These are phyloP conservation scores for Atethmia centrago DNA, from an alignment of 2,888 invertebrate species.

Conservation along the genomic window DNA sequence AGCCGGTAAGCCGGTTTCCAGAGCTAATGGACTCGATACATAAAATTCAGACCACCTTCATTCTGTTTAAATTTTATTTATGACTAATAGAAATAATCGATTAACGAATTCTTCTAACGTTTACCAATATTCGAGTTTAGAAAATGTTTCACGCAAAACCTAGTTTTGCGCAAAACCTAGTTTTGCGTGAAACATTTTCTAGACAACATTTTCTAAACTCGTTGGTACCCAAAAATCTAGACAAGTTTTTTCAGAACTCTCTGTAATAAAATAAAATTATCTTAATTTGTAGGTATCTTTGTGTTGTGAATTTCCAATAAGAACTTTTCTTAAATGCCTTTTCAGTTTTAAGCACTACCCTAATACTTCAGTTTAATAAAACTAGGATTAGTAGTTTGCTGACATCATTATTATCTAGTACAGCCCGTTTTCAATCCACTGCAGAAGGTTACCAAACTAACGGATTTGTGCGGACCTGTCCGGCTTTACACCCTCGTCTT, in stretches of 20 bases:
- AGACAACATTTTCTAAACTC: too few species aligned
- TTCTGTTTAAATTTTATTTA: constrained; percentile 6
- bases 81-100: background rate
- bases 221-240: background rate
- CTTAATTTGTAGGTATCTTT: background rate
- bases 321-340: background rate
- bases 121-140: background rate
- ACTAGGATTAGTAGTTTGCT: background rate
- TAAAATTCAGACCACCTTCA: constrained; percentile 4
- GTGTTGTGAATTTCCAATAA: constrained; percentile 11
- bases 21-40: constrained; percentile 8
- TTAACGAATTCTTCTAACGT: background rate
- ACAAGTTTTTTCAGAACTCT: background rate
- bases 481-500: too few species aligned
- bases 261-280: background rate
- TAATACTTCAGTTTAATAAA: background rate
- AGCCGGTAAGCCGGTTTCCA: background rate
- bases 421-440: background rate
- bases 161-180: too few species aligned
- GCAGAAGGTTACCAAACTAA: too few species aligned
- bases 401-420: background rate
- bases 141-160: background rate
- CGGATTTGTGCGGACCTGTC: too few species aligned
- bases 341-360: background rate
- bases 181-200: too few species aligned